Evolutionary conservation across 1,140 invertebrate species (phyloP).

Genomic region (Acarapis woodi): DNA sequence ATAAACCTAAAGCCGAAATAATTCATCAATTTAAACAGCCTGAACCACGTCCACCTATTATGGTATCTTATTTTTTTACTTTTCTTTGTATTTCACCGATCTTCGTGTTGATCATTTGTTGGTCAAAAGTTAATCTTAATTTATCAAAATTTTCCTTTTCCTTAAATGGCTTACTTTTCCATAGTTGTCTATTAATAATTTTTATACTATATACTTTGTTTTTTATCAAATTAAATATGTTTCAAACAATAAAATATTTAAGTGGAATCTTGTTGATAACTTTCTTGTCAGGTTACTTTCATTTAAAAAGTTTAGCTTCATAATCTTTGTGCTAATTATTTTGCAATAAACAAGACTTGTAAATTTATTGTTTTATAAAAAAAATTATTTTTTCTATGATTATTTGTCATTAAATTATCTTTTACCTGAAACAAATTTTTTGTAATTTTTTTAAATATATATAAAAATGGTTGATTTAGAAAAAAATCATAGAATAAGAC

Average conservation of each 20-base stretch:
- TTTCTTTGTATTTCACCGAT: constrained; percentile 47
- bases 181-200: constrained; percentile 47
- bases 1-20: constrained; percentile 47
- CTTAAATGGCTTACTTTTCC: constrained; percentile 52
- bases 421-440: too few relatives aligned
- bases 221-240: constrained; percentile 81
- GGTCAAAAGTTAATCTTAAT: constrained; percentile 65
- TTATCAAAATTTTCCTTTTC: constrained; percentile 48
- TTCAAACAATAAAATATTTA: constrained; percentile 69
- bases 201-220: constrained; percentile 60
- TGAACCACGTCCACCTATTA: constrained; percentile 54
- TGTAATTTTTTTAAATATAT: too few relatives aligned
- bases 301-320: too few relatives aligned
- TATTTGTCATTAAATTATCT: too few relatives aligned
- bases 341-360: too few relatives aligned
- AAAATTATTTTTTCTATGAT: too few relatives aligned
- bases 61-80: constrained; percentile 71
- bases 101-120: constrained; percentile 49
- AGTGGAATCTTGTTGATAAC: constrained; percentile 47
- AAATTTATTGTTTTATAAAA: too few relatives aligned
- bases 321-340: too few relatives aligned
- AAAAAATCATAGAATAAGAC: too few relatives aligned
- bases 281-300: constrained; percentile 75
- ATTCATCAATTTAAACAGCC: constrained; percentile 70
- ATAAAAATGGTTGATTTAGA: too few relatives aligned